Percentiles rank a stretch among this genome's conserved stretches.
phyloP scores from a whole-genome alignment of 2,797 vertebrate species.

The Harpagifer antarcticus region DNA sequence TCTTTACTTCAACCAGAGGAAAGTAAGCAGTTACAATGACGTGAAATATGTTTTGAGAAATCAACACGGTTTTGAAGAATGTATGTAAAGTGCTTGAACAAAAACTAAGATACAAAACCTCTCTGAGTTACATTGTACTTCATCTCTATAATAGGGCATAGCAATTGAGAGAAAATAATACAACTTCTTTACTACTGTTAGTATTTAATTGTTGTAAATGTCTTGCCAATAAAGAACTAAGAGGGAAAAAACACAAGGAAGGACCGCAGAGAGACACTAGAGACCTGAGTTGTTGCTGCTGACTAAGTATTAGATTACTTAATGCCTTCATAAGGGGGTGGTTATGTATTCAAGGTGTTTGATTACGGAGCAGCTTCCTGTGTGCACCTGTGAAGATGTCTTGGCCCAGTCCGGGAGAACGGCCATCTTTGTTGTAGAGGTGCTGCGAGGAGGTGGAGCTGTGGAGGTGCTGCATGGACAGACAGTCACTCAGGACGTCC shows the following conservation, averaged over 20 bases:
- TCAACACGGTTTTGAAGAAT: neutral
- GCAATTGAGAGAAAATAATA: too few species aligned
- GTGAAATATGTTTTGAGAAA: neutral
- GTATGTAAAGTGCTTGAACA: neutral
- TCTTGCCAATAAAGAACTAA: neutral
- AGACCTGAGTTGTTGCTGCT: slow-evolving; percentile 2
- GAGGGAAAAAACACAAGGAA: too few species aligned
- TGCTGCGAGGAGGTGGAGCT: slow-evolving; percentile 86
- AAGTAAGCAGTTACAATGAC: too few species aligned
- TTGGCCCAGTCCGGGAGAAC: slow-evolving; percentile 84
- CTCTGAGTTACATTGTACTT: neutral
- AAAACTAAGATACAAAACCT: neutral
- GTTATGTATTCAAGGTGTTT: slow-evolving; percentile 17
- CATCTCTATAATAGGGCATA: neutral
- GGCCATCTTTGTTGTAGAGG: slow-evolving; percentile 88
- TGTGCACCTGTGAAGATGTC: slow-evolving; percentile 92
- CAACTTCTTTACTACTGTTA: neutral
- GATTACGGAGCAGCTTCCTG: neutral
- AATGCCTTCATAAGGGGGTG: neutral
- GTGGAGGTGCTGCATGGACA: slow-evolving; percentile 92
- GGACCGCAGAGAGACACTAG: neutral
- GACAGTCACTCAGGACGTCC: slow-evolving; percentile 90
- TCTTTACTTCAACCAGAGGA: neutral
- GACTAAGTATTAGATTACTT: slow-evolving; percentile 1
- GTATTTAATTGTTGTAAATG: neutral